Conservation (phyloP, 2,888 invertebrate species). For the Frankliniella fusca region DNA sequence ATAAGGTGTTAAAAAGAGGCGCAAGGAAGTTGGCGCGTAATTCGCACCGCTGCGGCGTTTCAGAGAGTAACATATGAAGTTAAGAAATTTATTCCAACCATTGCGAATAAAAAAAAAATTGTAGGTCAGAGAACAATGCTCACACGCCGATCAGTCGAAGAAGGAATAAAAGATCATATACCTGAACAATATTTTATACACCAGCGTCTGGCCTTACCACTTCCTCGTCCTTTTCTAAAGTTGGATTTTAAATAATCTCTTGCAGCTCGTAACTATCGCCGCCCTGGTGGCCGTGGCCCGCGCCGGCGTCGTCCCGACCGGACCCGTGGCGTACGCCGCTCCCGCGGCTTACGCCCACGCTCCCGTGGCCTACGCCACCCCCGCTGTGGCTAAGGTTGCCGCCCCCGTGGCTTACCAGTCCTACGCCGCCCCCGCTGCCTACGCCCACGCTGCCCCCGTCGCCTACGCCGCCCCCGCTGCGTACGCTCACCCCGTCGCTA, state of each 20-base stretch:
- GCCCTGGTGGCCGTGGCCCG: conserved; percentile 34
- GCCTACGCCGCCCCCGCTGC: conserved; percentile 42
- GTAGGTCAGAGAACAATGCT: too few species aligned
- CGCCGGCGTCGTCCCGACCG: conserved; percentile 34
- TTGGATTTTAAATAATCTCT: neutral
- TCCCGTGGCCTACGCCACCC: conserved; percentile 44
- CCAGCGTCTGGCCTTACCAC: too few species aligned
- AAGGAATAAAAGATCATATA: too few species aligned
- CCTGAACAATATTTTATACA: too few species aligned
- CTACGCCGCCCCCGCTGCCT: conserved; percentile 37
- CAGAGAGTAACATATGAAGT: too few species aligned
- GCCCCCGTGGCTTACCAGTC: conserved; percentile 40
- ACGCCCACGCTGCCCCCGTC: conserved; percentile 43
- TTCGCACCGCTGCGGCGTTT: too few species aligned
- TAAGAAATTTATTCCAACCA: too few species aligned
- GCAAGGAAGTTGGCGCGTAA: too few species aligned
- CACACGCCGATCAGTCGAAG: too few species aligned
- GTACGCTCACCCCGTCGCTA: conserved; percentile 39
- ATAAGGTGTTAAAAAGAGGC: too few species aligned
- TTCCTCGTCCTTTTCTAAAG: too few species aligned
- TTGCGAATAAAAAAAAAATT: too few species aligned
- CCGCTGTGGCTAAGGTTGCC: conserved; percentile 37
- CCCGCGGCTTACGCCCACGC: conserved; percentile 34
- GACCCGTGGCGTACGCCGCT: conserved; percentile 38
- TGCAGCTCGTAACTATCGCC: conserved; percentile 37